Base-by-base conservation (phyloP, 2,113 vertebrate genomes). In the Spea bombifrons region DNA sequence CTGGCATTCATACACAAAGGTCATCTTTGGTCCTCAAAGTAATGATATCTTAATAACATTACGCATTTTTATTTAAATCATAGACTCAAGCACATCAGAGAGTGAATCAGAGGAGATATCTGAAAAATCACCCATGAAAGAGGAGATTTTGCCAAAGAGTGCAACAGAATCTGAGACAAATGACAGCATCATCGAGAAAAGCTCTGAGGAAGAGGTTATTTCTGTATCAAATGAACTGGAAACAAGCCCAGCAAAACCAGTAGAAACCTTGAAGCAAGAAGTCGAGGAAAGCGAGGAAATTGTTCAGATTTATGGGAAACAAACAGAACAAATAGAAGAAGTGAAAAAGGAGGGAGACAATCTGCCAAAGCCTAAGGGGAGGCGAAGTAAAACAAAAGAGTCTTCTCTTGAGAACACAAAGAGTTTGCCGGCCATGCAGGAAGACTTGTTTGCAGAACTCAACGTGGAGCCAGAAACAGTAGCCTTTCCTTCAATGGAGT, bases 21-120 rank as follows among this genome's bases (percentile, higher is more conserved):
- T 30, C 30, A 30, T 30, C 30, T 30, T 30, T 30, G 1, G 30
- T 30, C 30, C 30, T 30, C 30, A 30, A 30, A 30, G 30, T 30
- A 30, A 30, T 30, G 30, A 30, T 1, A 30, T 30, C 47, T 68
- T n/a, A n/a, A n/a, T n/a, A n/a, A n/a, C n/a, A n/a, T n/a, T n/a
- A n/a, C n/a, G n/a, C 15, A 63, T 16, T n/a, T 83, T 85, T 30
- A 30, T 30, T 16, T 1, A 81, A 17, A 84, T 82, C 86, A 5
- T 82, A 93, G 92, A 93, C 75, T 92, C 92, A 45, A 86, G 86
- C 71, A 92, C 94, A 0, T 96, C 94, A 46, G 92, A 94, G 15
- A 91, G 93, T 82, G 90, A 95, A 83, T 82, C 86, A 83, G 89
- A 92, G 86, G 87, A 94, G 66, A 79, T 84, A 81, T 84, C 91